Conservation (phyloP, 2,888 invertebrate species). For the Resseliella maxima region DNA sequence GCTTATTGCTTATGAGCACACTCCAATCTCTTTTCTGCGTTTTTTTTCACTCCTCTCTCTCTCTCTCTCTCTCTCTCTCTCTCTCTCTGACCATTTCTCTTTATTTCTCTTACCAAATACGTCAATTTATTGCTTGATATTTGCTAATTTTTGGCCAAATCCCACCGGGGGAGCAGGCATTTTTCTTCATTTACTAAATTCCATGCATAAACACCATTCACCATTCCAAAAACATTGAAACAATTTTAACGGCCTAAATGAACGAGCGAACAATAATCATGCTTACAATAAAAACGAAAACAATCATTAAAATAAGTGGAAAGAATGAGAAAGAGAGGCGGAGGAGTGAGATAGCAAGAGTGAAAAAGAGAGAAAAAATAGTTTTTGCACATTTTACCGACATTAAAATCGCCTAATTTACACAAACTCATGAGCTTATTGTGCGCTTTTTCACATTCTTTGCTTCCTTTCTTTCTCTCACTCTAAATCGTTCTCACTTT, state of each 20-base stretch:
- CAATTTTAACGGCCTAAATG: background rate
- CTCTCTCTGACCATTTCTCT: background rate
- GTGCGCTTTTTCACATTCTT: background rate
- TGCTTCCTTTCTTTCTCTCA: background rate
- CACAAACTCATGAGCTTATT: background rate
- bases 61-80: background rate
- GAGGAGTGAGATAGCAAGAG: too few species aligned
- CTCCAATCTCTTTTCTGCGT: background rate
- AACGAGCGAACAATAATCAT: background rate
- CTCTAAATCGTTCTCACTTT: background rate
- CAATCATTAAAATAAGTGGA: background rate
- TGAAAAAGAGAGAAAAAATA: too few species aligned
- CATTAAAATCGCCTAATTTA: background rate
- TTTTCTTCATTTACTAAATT: background rate
- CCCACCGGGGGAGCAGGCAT: background rate
- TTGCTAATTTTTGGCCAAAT: background rate
- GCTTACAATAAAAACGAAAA: background rate
- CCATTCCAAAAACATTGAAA: background rate
- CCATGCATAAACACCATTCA: background rate
- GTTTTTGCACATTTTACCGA: background rate
- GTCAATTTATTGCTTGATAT: slow-evolving; percentile 10
- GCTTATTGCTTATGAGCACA: background rate
- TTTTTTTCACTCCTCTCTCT: background rate
- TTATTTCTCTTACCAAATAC: background rate
- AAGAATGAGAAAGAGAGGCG: too few species aligned